Percentiles rank a stretch among this genome's conserved stretches.
phyloP scores from a whole-genome alignment of 2,888 invertebrate species.

The Eilema caniola region DNA sequence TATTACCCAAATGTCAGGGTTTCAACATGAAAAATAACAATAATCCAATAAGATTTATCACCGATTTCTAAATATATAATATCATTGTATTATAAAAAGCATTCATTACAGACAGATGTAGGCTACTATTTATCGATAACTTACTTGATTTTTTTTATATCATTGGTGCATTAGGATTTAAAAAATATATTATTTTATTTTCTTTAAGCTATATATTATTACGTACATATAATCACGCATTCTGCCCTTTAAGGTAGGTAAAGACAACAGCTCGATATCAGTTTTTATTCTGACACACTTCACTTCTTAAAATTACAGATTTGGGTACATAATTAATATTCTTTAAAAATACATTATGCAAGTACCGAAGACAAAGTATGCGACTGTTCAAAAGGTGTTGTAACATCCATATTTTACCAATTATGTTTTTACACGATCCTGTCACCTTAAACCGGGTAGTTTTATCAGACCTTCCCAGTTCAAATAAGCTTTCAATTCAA shows the following conservation, averaged over 20 bases:
- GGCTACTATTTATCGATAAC: constrained; percentile 23
- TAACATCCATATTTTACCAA: not conserved
- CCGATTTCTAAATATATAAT: constrained; percentile 15
- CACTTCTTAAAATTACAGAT: no score
- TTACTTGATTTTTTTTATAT: constrained; percentile 19
- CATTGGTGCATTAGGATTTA: not conserved
- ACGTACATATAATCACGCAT: no score
- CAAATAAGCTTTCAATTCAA: no score
- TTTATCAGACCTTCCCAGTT: not conserved
- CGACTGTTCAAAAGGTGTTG: not conserved
- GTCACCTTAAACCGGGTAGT: no score
- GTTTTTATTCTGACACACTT: no score
- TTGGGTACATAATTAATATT: no score
- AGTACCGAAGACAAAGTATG: no score
- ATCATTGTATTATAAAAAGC: constrained; percentile 26
- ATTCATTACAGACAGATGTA: constrained; percentile 28
- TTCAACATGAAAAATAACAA: constrained; percentile 16
- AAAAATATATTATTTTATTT: no score
- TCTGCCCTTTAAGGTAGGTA: no score
- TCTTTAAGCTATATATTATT: not conserved
- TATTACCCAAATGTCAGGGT: constrained; percentile 48
- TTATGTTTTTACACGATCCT: not conserved
- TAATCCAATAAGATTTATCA: constrained; percentile 36
- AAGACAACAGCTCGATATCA: no score
- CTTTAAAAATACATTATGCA: no score